Evolutionary conservation across 2,888 invertebrate species (phyloP).

Genomic region (Oscheius sp.): DNA sequence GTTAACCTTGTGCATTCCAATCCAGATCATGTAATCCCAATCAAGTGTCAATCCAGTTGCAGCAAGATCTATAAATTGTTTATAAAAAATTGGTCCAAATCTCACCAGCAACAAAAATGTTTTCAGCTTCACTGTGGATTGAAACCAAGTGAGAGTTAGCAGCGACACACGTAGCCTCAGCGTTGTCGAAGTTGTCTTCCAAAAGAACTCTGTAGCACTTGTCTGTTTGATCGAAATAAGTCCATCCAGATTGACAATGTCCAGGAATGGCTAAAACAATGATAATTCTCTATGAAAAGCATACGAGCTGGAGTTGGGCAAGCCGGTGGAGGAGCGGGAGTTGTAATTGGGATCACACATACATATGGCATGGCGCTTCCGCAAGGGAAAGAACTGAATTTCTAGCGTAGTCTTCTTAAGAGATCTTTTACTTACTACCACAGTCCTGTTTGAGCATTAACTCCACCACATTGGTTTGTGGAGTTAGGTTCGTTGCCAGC

Average conservation of each 20-base stretch:
- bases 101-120: slow-evolving; percentile 23
- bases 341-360: slow-evolving; percentile 8
- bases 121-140: slow-evolving; percentile 26
- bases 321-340: neutral
- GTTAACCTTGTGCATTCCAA: slow-evolving; percentile 30
- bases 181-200: slow-evolving; percentile 20
- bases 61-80: slow-evolving; percentile 5
- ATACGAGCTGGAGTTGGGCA: slow-evolving; percentile 15
- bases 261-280: neutral
- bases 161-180: slow-evolving; percentile 23
- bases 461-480: slow-evolving; percentile 4
- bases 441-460: neutral
- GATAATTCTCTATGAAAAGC: too few species aligned
- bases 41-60: slow-evolving; percentile 20
- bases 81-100: neutral
- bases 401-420: neutral
- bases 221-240: slow-evolving; percentile 18
- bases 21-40: slow-evolving; percentile 24
- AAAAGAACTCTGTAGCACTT: slow-evolving; percentile 28
- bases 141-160: slow-evolving; percentile 16
- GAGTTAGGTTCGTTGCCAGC: slow-evolving; percentile 1
- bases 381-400: slow-evolving; percentile 7
- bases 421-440: neutral
- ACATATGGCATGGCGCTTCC: slow-evolving; percentile 9
- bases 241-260: slow-evolving; percentile 28